Evolutionary conservation across 2,888 invertebrate genomes (phyloP).

Genomic region (Aleiodes alternator): DNA sequence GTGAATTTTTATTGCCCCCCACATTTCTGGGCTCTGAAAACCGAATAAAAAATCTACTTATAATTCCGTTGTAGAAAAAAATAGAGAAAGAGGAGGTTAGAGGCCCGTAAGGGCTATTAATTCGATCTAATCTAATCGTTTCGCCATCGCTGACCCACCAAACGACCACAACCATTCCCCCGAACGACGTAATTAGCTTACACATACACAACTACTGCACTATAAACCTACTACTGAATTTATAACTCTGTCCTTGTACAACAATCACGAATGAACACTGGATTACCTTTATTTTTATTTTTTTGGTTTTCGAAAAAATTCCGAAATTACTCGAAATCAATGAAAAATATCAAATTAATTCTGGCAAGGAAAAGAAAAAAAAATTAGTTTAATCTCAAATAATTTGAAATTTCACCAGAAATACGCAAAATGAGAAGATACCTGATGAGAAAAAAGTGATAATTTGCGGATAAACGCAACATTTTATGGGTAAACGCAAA

Average conservation of each 20-base stretch:
- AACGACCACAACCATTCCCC: constrained; percentile 44
- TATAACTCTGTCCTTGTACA: constrained; percentile 10
- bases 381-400: too few relatives aligned
- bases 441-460: too few relatives aligned
- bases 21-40: too few relatives aligned
- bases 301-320: not conserved
- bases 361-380: too few relatives aligned
- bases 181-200: constrained; percentile 53
- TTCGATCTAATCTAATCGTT: constrained; percentile 57
- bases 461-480: too few relatives aligned
- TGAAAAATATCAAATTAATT: not conserved
- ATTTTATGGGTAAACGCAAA: too few relatives aligned
- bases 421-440: too few relatives aligned
- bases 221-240: constrained; percentile 27
- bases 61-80: constrained; percentile 2
- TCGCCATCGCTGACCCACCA: constrained; percentile 48
- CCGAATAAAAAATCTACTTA: constrained; percentile 2
- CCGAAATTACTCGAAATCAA: not conserved
- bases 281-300: not conserved
- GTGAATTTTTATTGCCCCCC: not conserved
- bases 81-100: constrained; percentile 18
- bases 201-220: constrained; percentile 24
- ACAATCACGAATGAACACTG: constrained; percentile 30
- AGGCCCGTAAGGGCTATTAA: constrained; percentile 54
- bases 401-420: too few relatives aligned